A percentile compares a stretch with the other conserved stretches of the same genome.
These are phyloP conservation scores for Heteromurus nitidus DNA, from an alignment of 2,888 invertebrate genomes.

Conservation along the genomic window DNA sequence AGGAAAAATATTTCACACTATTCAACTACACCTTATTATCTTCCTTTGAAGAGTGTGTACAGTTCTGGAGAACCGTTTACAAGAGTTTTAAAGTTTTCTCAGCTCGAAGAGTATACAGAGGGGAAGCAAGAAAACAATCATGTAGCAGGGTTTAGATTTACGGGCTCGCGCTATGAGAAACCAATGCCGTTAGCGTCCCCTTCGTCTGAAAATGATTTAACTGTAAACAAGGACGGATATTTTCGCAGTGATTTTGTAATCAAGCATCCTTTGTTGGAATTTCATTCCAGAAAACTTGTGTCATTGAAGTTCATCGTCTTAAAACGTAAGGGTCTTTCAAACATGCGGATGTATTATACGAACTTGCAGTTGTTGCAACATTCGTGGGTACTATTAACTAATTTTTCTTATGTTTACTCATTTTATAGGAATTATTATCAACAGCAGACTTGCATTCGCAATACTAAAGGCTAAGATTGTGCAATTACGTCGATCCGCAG, in stretches of 20 bases:
- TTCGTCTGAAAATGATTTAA: not conserved
- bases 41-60: constrained; percentile 33
- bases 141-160: constrained; percentile 21
- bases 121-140: constrained; percentile 10
- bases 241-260: constrained; percentile 20
- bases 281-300: constrained; percentile 34
- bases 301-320: constrained; percentile 36
- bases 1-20: not conserved
- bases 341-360: not conserved
- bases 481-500: constrained; percentile 36
- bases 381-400: not conserved
- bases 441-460: not conserved
- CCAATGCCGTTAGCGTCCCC: constrained; percentile 5
- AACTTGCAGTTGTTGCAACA: not conserved
- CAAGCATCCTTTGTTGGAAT: constrained; percentile 46
- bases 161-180: constrained; percentile 38
- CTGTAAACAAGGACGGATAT: constrained; percentile 25
- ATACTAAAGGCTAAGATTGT: constrained; percentile 33
- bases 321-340: constrained; percentile 25
- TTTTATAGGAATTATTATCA: not conserved
- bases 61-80: constrained; percentile 39
- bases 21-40: constrained; percentile 36
- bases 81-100: constrained; percentile 22
- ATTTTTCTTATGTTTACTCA: not conserved
- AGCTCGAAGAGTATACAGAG: constrained; percentile 29